Percentiles rank a stretch among this genome's conserved stretches.
These are phyloP conservation scores for Lasioglossum zephyrum DNA, from an alignment of 2,888 invertebrate genomes.

Conservation along the genomic window DNA sequence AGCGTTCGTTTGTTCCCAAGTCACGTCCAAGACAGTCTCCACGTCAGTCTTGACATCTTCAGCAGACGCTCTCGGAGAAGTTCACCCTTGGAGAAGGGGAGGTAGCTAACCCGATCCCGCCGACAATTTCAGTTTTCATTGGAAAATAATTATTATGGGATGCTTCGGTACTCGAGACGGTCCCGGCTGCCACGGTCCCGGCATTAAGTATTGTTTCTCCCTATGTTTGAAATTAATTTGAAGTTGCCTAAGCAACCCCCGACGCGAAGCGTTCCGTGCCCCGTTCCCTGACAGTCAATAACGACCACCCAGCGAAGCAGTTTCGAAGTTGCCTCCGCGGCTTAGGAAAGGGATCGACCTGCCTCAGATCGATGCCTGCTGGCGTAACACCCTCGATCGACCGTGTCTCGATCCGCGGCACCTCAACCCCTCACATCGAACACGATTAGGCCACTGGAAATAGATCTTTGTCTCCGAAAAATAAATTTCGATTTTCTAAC, in stretches of 20 bases:
- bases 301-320: conserved; percentile 80
- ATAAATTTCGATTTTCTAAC: not conserved
- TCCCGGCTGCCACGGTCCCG: conserved; percentile 34
- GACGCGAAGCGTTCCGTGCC: conserved; percentile 66
- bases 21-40: conserved; percentile 36
- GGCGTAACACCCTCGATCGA: conserved; percentile 17
- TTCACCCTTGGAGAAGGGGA: conserved; percentile 29
- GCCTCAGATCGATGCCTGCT: conserved; percentile 31
- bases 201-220: conserved; percentile 74
- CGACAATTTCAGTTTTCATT: conserved; percentile 64
- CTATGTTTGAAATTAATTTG: conserved; percentile 81
- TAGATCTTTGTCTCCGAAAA: not conserved
- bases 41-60: conserved; percentile 50
- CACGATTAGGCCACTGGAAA: not conserved
- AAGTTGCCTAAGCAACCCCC: conserved; percentile 79
- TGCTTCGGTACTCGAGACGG: conserved; percentile 52
- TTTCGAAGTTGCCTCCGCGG: conserved; percentile 77
- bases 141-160: conserved; percentile 73
- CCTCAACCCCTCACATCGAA: not conserved
- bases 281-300: conserved; percentile 80
- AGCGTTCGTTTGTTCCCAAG: conserved; percentile 8
- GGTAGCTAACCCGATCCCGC: conserved; percentile 25
- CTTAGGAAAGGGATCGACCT: conserved; percentile 74
- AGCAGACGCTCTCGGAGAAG: conserved; percentile 53
- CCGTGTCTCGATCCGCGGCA: not conserved